Evolutionary conservation across 2,113 vertebrate genomes (phyloP).

Genomic region (Coptodon rendalli): DNA sequence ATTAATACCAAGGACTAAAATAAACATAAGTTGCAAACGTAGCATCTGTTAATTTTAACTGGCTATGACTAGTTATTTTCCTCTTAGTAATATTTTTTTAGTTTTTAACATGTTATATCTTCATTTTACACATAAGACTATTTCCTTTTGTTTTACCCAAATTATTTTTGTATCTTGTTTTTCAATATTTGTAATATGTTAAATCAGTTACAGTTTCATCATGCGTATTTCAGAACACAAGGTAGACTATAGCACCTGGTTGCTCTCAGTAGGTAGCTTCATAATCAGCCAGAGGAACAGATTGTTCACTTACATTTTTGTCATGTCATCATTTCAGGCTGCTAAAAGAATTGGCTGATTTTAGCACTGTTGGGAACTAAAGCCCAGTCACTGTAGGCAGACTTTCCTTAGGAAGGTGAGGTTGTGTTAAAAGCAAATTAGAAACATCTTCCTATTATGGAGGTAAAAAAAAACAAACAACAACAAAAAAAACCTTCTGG

Average conservation of each 20-base stretch:
- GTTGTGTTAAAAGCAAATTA: not conserved
- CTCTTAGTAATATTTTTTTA: not conserved
- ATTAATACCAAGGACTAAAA: not conserved
- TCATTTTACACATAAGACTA: not conserved
- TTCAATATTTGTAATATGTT: not conserved
- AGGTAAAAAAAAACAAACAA: rapidly evolving
- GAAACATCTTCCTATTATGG: not conserved
- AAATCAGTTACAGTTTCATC: not conserved
- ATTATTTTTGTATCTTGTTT: not conserved
- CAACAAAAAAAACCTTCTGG: rapidly evolving
- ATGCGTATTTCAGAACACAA: not conserved
- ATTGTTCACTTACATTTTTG: constrained; percentile 55
- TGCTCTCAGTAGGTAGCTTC: constrained; percentile 31
- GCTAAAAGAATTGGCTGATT: constrained; percentile 48
- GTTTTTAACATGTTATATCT: too few species aligned
- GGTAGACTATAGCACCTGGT: constrained; percentile 8
- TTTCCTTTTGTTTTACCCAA: not conserved
- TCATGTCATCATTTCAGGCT: constrained; percentile 46
- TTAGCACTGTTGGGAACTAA: constrained; percentile 22
- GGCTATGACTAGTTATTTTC: not conserved
- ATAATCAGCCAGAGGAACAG: constrained; percentile 47
- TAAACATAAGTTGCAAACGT: not conserved
- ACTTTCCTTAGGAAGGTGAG: constrained; percentile 1
- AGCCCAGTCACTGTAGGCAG: constrained; percentile 25
- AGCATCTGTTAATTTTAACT: not conserved